These are phyloP conservation scores for Spodoptera exigua DNA, from an alignment of 2,888 invertebrate genomes.

Conservation along the genomic window DNA sequence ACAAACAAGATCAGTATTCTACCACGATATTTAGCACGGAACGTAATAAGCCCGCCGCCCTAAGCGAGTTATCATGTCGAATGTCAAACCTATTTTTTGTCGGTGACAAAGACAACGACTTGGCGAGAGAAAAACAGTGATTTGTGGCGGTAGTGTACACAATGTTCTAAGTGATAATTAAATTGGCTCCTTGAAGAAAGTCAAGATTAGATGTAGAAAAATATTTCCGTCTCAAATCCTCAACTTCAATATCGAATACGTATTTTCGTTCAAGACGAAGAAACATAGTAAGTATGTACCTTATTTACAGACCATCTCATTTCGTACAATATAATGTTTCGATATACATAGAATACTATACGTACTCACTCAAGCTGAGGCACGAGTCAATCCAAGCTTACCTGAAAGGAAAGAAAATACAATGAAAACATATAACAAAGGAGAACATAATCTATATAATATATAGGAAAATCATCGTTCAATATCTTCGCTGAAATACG, in stretches of 20 bases:
- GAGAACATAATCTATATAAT: neutral
- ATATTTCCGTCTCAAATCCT: no score
- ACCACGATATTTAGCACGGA: constrained; percentile 40
- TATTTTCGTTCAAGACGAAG: no score
- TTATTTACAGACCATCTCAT: neutral
- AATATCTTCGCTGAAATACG: constrained; percentile 10
- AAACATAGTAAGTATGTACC: neutral
- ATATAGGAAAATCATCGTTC: constrained; percentile 12
- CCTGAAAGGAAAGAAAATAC: constrained; percentile 67
- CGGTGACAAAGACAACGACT: constrained; percentile 39
- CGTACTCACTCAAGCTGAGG: constrained; percentile 35
- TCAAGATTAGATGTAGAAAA: no score
- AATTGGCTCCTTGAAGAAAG: constrained; percentile 18
- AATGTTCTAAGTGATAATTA: constrained; percentile 34
- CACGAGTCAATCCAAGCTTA: constrained; percentile 60
- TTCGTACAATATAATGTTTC: neutral
- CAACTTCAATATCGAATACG: no score
- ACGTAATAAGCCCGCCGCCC: constrained; percentile 60
- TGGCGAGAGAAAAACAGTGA: constrained; percentile 50
- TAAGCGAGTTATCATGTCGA: constrained; percentile 65
- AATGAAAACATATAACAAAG: constrained; percentile 20
- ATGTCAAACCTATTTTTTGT: constrained; percentile 66
- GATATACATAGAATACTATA: neutral
- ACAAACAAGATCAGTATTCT: constrained; percentile 45
- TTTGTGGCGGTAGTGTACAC: constrained; percentile 42